A percentile compares a stretch with the other conserved stretches of the same genome.
Conservation (phyloP, 2,113 vertebrate genomes). For the Podocnemis expansa region DNA sequence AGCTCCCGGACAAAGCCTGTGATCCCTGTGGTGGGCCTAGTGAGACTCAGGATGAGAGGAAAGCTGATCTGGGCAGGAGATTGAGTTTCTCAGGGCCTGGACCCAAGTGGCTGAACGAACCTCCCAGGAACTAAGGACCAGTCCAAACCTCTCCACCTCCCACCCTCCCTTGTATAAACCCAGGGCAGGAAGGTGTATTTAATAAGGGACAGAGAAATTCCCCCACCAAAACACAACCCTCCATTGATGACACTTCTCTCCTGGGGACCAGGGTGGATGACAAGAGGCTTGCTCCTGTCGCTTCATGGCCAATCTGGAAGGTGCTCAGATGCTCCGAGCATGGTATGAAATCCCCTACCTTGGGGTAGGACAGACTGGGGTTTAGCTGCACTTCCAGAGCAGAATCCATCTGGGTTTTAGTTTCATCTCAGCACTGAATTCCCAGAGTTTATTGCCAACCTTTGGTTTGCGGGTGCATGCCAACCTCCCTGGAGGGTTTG, state of each 20-base stretch:
- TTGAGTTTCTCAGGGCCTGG: neutral
- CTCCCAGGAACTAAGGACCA: neutral
- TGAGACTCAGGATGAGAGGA: neutral
- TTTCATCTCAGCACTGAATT: neutral
- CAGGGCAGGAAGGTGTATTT: neutral
- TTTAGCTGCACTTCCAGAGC: too few relatives aligned
- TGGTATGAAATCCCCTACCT: neutral
- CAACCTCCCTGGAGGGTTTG: too few relatives aligned
- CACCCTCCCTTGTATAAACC: too few relatives aligned
- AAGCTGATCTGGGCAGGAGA: neutral
- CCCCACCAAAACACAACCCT: neutral
- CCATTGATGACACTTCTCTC: neutral
- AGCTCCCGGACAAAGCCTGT: neutral
- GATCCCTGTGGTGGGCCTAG: neutral
- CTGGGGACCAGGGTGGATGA: too few relatives aligned
- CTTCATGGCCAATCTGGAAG: neutral
- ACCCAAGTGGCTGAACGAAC: neutral
- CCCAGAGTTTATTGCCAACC: neutral
- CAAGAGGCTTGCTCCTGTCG: too few relatives aligned
- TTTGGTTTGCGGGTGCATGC: neutral
- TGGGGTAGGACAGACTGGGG: neutral
- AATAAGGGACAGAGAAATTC: neutral
- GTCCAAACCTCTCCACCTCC: neutral
- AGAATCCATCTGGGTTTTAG: too few relatives aligned
- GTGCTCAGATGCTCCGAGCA: neutral